Evolutionary conservation across 2,888 invertebrate genomes (phyloP), one percentile per base, ranked within the genome.

Genomic region (Folsomia candida): DNA sequence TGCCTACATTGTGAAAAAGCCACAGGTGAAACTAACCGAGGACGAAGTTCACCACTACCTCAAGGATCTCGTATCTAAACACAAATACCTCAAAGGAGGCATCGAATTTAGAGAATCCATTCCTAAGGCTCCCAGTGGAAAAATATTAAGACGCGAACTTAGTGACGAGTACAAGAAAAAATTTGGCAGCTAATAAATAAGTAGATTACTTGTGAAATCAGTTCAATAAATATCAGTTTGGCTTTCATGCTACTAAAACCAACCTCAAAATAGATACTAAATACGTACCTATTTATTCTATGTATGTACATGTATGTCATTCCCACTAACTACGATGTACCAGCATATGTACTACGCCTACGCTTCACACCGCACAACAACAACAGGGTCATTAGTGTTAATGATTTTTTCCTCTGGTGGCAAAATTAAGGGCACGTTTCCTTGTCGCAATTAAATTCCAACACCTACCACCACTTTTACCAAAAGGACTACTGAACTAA

Each of bases 81-180:
- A 90, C 81, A 95, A 95, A 81, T 87, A 87, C 20, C 84, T 94
- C 62, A 71, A 70, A 51, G 91, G 89, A 1, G 90, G 91, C 1
- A 88, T 92, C 2, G 84, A 86, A 61, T 90, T 92, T 81, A 83
- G 91, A 27, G 87, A 89, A 2, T 24, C 85, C 0, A 90, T 92
- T 79, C 92, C 92, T 0, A 88, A 91, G 82, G 90, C 90, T 79
- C 87, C 88, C 0, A 88, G 90, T 1, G 92, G 92, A 4, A 92
- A 92, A 84, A 90, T 92, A 59, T 82, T 91, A 81, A 86, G 91
- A 76, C 88, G 89, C 76, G 88, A 89, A 83, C 84, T 90, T 14
- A 79, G 78, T 28, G 75, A 71, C 1, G 75, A 71, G 6, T 78
- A 76, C 60, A 74, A 37, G 37, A 4, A 37, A 37, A 37, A 37